Conservation (phyloP, 2,113 vertebrate genomes). For the Chrysochloris asiatica region DNA sequence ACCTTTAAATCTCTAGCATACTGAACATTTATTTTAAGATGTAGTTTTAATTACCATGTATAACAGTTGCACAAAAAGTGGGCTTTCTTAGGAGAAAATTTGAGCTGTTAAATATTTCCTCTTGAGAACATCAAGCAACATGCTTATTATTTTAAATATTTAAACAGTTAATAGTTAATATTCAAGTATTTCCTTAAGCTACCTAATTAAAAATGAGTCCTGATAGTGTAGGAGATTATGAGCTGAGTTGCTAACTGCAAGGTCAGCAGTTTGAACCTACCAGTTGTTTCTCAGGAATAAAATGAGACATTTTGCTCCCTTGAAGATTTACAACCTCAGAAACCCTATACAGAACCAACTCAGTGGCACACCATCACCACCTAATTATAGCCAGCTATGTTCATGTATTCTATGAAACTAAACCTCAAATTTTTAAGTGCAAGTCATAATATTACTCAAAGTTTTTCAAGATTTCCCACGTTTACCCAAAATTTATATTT, state of each 20-base stretch:
- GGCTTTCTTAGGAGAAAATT: conserved; percentile 39
- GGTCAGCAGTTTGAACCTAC: too few relatives aligned
- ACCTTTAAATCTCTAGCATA: conserved; percentile 75
- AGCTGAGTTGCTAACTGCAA: too few relatives aligned
- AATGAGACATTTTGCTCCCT: too few relatives aligned
- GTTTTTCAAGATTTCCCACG: too few relatives aligned
- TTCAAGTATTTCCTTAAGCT: background rate
- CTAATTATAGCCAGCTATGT: too few relatives aligned
- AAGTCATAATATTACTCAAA: conserved; percentile 3
- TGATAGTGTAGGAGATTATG: too few relatives aligned
- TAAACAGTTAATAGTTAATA: conserved; percentile 25
- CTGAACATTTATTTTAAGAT: conserved; percentile 79
- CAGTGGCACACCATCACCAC: too few relatives aligned
- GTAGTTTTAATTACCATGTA: conserved; percentile 71
- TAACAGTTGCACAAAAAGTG: conserved; percentile 61
- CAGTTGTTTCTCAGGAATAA: too few relatives aligned
- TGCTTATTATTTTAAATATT: conserved; percentile 33
- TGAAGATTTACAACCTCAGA: too few relatives aligned
- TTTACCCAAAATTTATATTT: too few relatives aligned
- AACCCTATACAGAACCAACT: too few relatives aligned
- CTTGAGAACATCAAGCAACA: background rate
- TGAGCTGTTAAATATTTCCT: conserved; percentile 62
- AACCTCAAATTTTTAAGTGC: background rate
- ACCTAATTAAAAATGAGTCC: too few relatives aligned
- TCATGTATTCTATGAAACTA: conserved; percentile 9